Evolutionary conservation across 1,140 invertebrate genomes (phyloP).

Genomic region (Drosophila sturtevanti): DNA sequence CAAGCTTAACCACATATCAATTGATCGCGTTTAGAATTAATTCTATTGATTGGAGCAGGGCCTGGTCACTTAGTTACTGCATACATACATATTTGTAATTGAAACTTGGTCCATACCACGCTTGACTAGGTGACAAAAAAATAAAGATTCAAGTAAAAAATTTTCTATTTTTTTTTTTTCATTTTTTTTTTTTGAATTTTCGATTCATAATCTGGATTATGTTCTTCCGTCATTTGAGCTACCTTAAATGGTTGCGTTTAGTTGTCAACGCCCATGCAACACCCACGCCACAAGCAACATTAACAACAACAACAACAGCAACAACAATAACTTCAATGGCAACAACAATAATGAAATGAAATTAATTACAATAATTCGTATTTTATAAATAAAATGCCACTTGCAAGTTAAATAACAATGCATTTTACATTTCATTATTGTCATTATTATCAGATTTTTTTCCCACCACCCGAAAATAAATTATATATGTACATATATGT

Average conservation of each 20-base stretch:
- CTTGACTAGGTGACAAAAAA: constrained; percentile 24
- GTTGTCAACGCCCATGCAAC: neutral
- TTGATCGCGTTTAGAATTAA: constrained; percentile 35
- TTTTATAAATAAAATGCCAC: constrained; percentile 15
- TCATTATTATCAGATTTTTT: constrained; percentile 48
- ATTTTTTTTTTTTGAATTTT: neutral
- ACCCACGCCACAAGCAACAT: neutral
- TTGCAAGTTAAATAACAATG: constrained; percentile 39
- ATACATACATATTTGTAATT: too few species aligned
- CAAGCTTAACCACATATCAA: constrained; percentile 39
- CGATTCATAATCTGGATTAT: constrained; percentile 29
- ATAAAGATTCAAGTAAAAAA: too few species aligned
- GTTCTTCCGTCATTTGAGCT: constrained; percentile 40
- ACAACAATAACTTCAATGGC: constrained; percentile 53
- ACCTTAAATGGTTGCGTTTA: constrained; percentile 44
- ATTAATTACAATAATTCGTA: constrained; percentile 57
- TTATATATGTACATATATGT: too few species aligned
- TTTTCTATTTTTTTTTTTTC: too few species aligned
- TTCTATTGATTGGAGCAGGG: constrained; percentile 47
- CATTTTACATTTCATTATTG: constrained; percentile 53
- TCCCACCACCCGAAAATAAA: constrained; percentile 46
- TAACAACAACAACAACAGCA: constrained; percentile 7
- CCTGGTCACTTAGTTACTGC: constrained; percentile 31
- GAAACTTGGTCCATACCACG: neutral
- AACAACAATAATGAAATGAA: constrained; percentile 27